These are phyloP conservation scores for Xiphias gladius DNA, from an alignment of 2,113 vertebrate genomes.

Conservation along the genomic window DNA sequence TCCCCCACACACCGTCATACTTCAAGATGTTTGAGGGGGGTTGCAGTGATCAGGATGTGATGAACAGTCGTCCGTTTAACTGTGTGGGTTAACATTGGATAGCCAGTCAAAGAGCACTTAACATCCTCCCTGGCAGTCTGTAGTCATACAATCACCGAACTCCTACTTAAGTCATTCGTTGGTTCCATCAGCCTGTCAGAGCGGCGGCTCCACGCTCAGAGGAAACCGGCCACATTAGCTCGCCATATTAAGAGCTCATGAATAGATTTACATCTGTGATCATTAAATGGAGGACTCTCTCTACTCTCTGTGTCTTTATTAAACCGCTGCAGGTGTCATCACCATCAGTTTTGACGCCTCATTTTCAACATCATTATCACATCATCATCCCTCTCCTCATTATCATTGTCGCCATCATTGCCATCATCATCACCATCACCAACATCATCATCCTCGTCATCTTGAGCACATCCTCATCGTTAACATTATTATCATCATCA, in stretches of 20 bases:
- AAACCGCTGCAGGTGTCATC: background rate
- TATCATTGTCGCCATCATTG: background rate
- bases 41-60: conserved; percentile 13
- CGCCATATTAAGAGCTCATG: conserved; percentile 60
- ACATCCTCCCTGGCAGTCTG: conserved; percentile 43
- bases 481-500: background rate
- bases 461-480: background rate
- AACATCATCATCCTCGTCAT: background rate
- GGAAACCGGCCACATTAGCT: conserved; percentile 24
- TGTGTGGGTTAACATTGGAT: conserved; percentile 40
- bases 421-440: background rate
- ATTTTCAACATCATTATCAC: background rate
- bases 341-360: background rate
- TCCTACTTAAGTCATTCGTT: conserved; percentile 44
- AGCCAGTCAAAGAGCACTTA: conserved; percentile 54
- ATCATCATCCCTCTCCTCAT: background rate
- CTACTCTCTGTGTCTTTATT: background rate
- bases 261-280: conserved; percentile 64
- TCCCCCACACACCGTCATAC: background rate
- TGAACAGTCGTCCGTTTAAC: conserved; percentile 16
- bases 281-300: conserved; percentile 44
- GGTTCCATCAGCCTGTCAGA: conserved; percentile 28
- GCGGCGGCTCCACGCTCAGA: conserved; percentile 5
- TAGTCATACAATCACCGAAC: conserved; percentile 62
- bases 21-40: background rate